phyloP scores from a whole-genome alignment of 2,113 vertebrate species.

The Monopterus albus region DNA sequence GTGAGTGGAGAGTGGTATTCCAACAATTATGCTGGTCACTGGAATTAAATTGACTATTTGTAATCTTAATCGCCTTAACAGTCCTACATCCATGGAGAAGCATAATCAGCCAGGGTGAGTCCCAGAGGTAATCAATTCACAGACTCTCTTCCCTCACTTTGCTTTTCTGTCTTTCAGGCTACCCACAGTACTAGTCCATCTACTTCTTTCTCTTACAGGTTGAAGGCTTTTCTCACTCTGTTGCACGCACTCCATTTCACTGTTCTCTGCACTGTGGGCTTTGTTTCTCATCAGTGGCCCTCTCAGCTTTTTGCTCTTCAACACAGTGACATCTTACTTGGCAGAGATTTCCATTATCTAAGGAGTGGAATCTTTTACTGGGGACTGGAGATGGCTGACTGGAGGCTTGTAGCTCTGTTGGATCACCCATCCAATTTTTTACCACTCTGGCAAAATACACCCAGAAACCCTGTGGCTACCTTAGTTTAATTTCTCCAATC shows the following conservation, averaged over 20 bases:
- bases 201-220: slow-evolving; percentile 26
- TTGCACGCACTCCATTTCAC: slow-evolving; percentile 32
- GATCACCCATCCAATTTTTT: slow-evolving; percentile 29
- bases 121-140: slow-evolving; percentile 74
- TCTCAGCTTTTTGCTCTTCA: slow-evolving; percentile 24
- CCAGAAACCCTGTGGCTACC: not conserved
- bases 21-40: slow-evolving; percentile 68
- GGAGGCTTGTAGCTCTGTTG: slow-evolving; percentile 46
- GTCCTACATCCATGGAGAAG: slow-evolving; percentile 58
- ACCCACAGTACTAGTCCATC: slow-evolving; percentile 11
- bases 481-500: not conserved
- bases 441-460: not conserved
- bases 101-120: slow-evolving; percentile 66
- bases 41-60: slow-evolving; percentile 80
- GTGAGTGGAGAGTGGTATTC: slow-evolving; percentile 57
- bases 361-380: slow-evolving; percentile 69
- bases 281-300: slow-evolving; percentile 49
- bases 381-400: slow-evolving; percentile 53
- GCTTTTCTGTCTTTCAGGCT: not conserved
- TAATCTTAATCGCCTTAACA: slow-evolving; percentile 76
- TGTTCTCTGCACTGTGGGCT: slow-evolving; percentile 26
- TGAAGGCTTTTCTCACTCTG: not conserved
- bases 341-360: slow-evolving; percentile 73
- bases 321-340: slow-evolving; percentile 60
- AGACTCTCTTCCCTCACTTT: slow-evolving; percentile 18